phyloP scores from a whole-genome alignment of 2,797 vertebrate species.

The Falco biarmicus region DNA sequence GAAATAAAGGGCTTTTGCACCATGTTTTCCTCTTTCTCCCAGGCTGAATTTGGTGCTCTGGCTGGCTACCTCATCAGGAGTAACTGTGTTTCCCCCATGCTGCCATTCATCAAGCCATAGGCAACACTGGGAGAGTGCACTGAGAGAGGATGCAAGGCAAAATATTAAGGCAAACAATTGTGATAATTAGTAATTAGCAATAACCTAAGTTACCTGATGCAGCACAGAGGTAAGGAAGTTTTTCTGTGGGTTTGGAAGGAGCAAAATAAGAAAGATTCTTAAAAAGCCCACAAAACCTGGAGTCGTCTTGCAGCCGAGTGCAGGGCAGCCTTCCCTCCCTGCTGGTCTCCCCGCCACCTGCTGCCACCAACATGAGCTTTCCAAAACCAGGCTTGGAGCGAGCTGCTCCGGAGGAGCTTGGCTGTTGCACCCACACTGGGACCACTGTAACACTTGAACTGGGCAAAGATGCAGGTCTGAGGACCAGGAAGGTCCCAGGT shows the following conservation, averaged over 20 bases:
- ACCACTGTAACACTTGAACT: not conserved
- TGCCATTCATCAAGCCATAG: rapidly evolving
- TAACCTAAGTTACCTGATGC: rapidly evolving
- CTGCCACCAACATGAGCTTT: not conserved
- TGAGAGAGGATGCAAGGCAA: not conserved
- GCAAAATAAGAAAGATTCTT: not conserved
- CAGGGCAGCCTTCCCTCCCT: not conserved
- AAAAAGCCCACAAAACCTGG: rapidly evolving
- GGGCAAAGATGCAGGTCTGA: not conserved
- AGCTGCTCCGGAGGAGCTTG: rapidly evolving
- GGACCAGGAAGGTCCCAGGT: not conserved
- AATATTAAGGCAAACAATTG: not conserved
- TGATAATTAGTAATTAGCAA: not conserved
- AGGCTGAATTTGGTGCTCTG: not conserved
- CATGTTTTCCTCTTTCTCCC: not conserved
- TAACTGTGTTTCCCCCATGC: rapidly evolving
- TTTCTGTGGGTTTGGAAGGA: not conserved
- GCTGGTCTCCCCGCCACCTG: not conserved
- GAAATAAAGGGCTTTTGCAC: not conserved
- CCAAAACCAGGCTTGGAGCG: not conserved
- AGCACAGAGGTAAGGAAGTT: not conserved
- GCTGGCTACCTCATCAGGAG: not conserved
- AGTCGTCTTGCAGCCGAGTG: rapidly evolving
- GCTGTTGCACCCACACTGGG: rapidly evolving
- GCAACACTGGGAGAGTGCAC: rapidly evolving